Evolutionary conservation across 2,797 vertebrate species (phyloP), one percentile per base, ranked within the genome.

Genomic region (Sarcophilus harrisii): DNA sequence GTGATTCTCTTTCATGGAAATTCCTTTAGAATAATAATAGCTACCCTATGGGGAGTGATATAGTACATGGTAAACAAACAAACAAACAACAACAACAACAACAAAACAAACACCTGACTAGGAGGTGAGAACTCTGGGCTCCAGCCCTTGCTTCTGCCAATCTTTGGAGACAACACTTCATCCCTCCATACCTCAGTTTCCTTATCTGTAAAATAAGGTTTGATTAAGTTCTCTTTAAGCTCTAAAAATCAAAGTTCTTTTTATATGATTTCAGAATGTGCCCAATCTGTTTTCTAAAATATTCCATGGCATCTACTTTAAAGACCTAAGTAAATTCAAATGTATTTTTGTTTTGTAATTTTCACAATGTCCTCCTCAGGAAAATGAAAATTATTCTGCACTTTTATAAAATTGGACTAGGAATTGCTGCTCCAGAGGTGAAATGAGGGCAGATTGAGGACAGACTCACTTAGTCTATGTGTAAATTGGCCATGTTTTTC

Each of bases 351-450:
- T 92, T 93, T 57, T 81, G n/a, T 87, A 38, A 87, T 38, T 38
- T 30, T 92, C n/a, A 57, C 1, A 24, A 18, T 11, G 29, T 13
- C 55, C 81, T 58, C 3, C 59, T 91, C n/a, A 59, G 91, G 57
- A 14, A 21, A 21, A n/a, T 13, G 73, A 8, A 81, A 87, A 90
- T 29, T 91, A 55, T 10, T 0, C 28, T 57, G 28, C 0, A 0
- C 73, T 66, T 73, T 92, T 62, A 8, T 18, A 55, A 95, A 30
- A 14, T 16, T 11, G 11, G 16, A 21, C 0, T 21, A 93, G 38
- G 73, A 60, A 52, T 12, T 0, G 0, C 38, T 5, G n/a, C 52
- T 59, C 0, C 1, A 90, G 54, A 52, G 95, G 0, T 13, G 27
- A 1, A 27, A 27, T 14, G 29, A 1, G 62, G 90, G 66, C 27